Evolutionary conservation across 2,113 vertebrate genomes (phyloP).

Genomic region (Protobothrops flavoviridis): DNA sequence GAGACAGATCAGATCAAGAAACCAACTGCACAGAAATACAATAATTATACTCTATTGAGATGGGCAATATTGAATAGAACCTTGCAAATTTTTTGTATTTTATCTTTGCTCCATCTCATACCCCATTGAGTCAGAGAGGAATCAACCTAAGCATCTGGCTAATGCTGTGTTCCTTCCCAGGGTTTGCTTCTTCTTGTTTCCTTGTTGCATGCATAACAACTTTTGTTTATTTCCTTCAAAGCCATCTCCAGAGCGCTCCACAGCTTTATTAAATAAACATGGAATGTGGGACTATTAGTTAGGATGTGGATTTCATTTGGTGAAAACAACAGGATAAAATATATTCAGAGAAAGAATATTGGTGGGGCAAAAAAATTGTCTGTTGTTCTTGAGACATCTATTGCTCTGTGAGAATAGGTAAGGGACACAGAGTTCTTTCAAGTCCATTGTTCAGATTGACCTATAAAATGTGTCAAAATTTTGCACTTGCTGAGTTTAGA

Average conservation of each 20-base stretch:
- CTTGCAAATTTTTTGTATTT: not conserved
- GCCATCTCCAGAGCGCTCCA: not conserved
- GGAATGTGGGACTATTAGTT: not conserved
- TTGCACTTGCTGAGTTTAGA: not conserved
- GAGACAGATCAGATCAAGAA: not conserved
- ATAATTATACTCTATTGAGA: not conserved
- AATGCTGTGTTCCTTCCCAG: not conserved
- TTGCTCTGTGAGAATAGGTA: not conserved
- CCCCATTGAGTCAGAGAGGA: not conserved
- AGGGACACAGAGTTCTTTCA: not conserved
- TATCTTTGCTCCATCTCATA: not conserved
- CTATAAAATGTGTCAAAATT: not conserved
- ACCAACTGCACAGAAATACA: not conserved
- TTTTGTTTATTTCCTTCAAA: not conserved
- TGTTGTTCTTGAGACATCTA: not conserved
- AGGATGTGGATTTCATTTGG: not conserved
- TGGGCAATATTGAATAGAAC: not conserved
- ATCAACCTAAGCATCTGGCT: not conserved
- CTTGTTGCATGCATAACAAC: not conserved
- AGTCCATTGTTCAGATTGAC: not conserved
- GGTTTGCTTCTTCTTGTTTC: not conserved
- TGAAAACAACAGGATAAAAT: not conserved
- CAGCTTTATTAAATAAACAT: not conserved
- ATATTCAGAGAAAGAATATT: not conserved
- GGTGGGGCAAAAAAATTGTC: not conserved